Percentiles rank a stretch among this genome's conserved stretches.
These are phyloP conservation scores for Andrena bucephala DNA, from an alignment of 2,888 invertebrate genomes.

Conservation along the genomic window DNA sequence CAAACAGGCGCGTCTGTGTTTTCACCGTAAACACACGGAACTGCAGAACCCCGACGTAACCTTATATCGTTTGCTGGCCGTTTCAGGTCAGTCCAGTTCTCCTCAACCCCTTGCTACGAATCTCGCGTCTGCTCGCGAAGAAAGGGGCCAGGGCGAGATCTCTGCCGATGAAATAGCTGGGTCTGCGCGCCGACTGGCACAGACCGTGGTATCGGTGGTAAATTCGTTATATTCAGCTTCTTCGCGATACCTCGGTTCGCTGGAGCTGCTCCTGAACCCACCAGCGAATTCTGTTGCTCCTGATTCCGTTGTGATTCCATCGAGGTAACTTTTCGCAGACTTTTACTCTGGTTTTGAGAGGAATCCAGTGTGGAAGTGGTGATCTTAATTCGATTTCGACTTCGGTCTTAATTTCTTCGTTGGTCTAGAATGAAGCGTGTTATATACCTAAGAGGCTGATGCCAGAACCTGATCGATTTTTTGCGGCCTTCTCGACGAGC, in stretches of 20 bases:
- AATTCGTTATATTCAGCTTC: constrained; percentile 62
- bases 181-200: constrained; percentile 44
- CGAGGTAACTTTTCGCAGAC: neutral
- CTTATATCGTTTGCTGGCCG: constrained; percentile 70
- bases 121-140: constrained; percentile 5
- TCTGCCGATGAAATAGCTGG: constrained; percentile 50
- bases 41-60: constrained; percentile 60
- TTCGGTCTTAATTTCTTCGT: neutral
- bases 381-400: constrained; percentile 15
- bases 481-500: neutral
- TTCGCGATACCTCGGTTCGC: neutral
- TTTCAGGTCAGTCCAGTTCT: constrained; percentile 56
- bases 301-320: neutral
- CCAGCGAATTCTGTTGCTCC: neutral
- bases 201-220: constrained; percentile 54
- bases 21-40: constrained; percentile 50
- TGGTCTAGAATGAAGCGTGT: neutral
- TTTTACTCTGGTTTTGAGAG: neutral
- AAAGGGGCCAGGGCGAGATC: constrained; percentile 31
- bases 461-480: neutral
- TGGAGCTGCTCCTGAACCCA: neutral
- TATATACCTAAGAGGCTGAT: neutral
- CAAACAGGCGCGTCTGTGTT: constrained; percentile 45
- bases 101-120: constrained; percentile 30
- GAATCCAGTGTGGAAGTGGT: neutral